Percentiles rank a stretch among this genome's conserved stretches.
Evolutionary conservation across 2,113 vertebrate genomes (phyloP).

Genomic region (Nycticryphes semicollaris): DNA sequence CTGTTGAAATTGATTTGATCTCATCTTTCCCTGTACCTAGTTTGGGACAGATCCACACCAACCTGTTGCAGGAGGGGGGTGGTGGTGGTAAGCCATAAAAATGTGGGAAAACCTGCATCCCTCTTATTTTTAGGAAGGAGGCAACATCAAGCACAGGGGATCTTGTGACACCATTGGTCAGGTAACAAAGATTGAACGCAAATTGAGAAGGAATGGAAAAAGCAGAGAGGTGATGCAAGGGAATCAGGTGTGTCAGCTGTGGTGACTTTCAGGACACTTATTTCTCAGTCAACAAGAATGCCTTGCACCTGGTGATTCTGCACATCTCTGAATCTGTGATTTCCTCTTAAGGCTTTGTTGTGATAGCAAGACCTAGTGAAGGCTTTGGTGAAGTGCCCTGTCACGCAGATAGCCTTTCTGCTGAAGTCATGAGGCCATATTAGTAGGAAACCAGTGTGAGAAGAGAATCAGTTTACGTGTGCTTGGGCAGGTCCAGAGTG

Average conservation of each 20-base stretch:
- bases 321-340: neutral
- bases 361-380: neutral
- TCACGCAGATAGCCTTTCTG: neutral
- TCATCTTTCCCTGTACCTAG: neutral
- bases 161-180: neutral
- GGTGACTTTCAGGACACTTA: neutral
- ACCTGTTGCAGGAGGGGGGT: fast-evolving
- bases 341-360: neutral
- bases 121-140: neutral
- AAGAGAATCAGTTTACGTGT: neutral
- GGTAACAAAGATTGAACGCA: neutral
- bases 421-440: neutral
- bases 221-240: neutral
- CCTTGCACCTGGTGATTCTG: neutral
- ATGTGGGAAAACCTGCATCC: fast-evolving
- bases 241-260: neutral
- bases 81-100: neutral
- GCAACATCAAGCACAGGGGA: neutral
- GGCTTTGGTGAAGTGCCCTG: neutral
- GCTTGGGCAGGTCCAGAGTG: neutral
- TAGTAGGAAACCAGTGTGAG: neutral
- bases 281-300: neutral
- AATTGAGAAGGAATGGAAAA: neutral
- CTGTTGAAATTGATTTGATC: neutral
- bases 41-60: neutral